Percentiles rank a stretch among this genome's conserved stretches.
These are phyloP conservation scores for Pterostichus niger DNA, from an alignment of 2,888 invertebrate genomes.

Conservation along the genomic window DNA sequence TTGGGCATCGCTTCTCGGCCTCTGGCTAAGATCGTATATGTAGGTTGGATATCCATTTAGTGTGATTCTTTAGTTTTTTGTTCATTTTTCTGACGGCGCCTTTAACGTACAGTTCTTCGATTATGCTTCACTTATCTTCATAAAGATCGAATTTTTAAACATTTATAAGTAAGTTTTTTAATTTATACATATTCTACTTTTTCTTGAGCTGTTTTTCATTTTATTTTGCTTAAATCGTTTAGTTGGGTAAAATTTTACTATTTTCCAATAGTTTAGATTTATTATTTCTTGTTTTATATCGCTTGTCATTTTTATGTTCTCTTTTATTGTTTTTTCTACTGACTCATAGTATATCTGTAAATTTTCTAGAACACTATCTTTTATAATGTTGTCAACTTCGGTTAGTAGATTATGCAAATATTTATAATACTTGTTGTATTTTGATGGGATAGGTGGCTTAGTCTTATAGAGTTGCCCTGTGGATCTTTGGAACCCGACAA, in stretches of 20 bases:
- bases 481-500: too few species aligned
- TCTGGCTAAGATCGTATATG: too few species aligned
- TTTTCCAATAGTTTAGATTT: neutral
- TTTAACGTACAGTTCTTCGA: neutral
- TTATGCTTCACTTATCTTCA: neutral
- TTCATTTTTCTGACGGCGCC: neutral
- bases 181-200: neutral
- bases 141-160: neutral
- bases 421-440: neutral
- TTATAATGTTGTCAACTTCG: neutral
- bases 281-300: neutral
- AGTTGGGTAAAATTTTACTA: neutral
- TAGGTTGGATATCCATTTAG: neutral
- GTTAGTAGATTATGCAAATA: neutral
- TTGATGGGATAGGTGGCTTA: too few species aligned
- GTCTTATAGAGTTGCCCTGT: too few species aligned
- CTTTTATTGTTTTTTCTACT: neutral
- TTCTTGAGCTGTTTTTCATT: neutral
- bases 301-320: neutral
- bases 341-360: neutral
- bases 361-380: neutral
- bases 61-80: neutral
- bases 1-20: too few species aligned
- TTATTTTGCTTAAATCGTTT: neutral
- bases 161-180: neutral